Percentiles rank a stretch among this genome's conserved stretches.
Conservation (phyloP, 2,113 vertebrate species). For the Petromus typicus region DNA sequence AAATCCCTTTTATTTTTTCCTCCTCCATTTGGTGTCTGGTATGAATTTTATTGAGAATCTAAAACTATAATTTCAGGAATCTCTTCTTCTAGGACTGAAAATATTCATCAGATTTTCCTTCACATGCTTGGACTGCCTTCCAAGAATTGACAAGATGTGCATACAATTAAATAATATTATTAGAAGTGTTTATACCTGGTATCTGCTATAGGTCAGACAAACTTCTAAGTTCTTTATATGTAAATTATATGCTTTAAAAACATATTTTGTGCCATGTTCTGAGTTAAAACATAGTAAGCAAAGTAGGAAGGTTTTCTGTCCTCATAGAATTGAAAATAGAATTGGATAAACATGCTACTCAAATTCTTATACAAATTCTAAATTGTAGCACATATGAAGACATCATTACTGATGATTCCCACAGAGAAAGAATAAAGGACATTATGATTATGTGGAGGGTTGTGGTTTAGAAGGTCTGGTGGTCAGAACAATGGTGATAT, state of each 20-base stretch:
- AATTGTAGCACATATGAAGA: neutral
- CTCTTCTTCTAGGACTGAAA: constrained; percentile 13
- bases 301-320: neutral
- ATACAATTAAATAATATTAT: neutral
- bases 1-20: neutral
- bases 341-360: neutral
- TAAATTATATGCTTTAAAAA: neutral
- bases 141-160: neutral
- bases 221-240: neutral
- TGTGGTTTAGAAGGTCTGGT: neutral
- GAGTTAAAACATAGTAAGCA: neutral
- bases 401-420: neutral
- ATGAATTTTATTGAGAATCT: constrained; percentile 4
- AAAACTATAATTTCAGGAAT: neutral
- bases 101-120: neutral
- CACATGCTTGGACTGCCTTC: neutral
- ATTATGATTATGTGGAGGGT: too few relatives aligned
- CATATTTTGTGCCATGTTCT: neutral
- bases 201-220: neutral
- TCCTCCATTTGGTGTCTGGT: neutral
- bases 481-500: neutral
- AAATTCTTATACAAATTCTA: neutral
- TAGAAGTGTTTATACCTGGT: neutral
- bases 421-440: neutral
- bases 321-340: neutral